A percentile compares a stretch with the other conserved stretches of the same genome.
These are phyloP conservation scores for Mohoua ochrocephala DNA, from an alignment of 2,113 vertebrate genomes.

Conservation along the genomic window DNA sequence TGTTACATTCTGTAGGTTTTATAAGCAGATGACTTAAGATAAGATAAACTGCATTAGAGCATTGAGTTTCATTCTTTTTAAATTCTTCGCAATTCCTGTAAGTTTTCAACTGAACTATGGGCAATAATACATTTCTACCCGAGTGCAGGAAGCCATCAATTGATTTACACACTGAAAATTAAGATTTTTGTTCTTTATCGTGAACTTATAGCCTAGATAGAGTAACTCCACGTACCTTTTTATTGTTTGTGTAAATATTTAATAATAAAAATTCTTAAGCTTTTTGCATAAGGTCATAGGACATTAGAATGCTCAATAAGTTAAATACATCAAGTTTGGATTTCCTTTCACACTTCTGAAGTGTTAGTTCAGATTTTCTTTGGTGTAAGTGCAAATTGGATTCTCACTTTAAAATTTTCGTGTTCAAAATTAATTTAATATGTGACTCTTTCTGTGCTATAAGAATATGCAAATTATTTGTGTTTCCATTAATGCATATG, in stretches of 20 bases:
- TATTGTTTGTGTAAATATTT: background rate
- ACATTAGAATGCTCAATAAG: background rate
- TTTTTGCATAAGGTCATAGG: background rate
- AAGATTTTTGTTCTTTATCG: background rate
- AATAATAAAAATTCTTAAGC: background rate
- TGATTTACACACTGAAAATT: background rate
- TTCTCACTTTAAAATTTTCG: background rate
- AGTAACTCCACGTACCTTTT: background rate
- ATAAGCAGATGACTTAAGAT: background rate
- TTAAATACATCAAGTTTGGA: background rate
- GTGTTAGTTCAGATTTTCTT: background rate
- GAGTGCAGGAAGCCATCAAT: background rate
- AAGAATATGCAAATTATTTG: background rate
- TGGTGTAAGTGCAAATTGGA: background rate
- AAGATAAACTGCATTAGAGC: background rate
- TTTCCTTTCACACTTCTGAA: background rate
- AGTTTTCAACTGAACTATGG: background rate
- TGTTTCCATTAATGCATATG: background rate
- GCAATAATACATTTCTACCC: background rate
- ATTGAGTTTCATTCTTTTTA: background rate
- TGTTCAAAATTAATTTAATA: background rate
- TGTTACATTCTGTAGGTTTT: background rate
- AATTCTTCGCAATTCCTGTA: background rate
- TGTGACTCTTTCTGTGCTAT: background rate
- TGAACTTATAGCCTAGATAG: background rate